A percentile compares a stretch with the other conserved stretches of the same genome.
Conservation (phyloP, 2,113 vertebrate genomes). For the Epinephelus moara region DNA sequence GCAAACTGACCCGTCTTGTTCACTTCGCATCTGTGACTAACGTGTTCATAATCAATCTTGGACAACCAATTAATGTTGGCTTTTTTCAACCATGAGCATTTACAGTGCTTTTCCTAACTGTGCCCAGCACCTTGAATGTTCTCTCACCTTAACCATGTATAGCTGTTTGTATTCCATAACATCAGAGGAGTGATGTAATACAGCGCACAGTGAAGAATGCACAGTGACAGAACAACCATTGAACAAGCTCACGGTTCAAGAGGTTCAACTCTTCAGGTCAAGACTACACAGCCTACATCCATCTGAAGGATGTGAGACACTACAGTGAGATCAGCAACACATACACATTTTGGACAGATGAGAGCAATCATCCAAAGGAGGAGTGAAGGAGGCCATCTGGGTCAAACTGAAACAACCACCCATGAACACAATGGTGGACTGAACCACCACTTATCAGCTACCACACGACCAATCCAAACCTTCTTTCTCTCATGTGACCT, state of each 20-base stretch:
- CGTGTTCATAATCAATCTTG: not conserved
- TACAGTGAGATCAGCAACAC: not conserved
- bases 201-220: not conserved
- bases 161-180: not conserved
- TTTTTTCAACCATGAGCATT: not conserved
- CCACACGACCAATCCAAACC: constrained; percentile 5
- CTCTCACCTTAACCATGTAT: not conserved
- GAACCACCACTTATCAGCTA: constrained; percentile 1
- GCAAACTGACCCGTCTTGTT: not conserved
- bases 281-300: not conserved
- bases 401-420: not conserved
- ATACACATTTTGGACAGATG: not conserved
- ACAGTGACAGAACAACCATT: not conserved
- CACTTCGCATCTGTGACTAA: not conserved
- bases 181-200: not conserved
- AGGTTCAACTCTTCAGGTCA: constrained; percentile 3
- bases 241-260: not conserved
- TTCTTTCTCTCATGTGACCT: not conserved
- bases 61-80: not conserved
- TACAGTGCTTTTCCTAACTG: not conserved
- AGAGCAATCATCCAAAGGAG: not conserved
- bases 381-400: constrained; percentile 10
- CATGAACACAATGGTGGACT: not conserved
- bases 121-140: not conserved
- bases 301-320: not conserved